These are phyloP conservation scores for Zaprionus inermis DNA, from an alignment of 1,140 invertebrate species.

Conservation along the genomic window DNA sequence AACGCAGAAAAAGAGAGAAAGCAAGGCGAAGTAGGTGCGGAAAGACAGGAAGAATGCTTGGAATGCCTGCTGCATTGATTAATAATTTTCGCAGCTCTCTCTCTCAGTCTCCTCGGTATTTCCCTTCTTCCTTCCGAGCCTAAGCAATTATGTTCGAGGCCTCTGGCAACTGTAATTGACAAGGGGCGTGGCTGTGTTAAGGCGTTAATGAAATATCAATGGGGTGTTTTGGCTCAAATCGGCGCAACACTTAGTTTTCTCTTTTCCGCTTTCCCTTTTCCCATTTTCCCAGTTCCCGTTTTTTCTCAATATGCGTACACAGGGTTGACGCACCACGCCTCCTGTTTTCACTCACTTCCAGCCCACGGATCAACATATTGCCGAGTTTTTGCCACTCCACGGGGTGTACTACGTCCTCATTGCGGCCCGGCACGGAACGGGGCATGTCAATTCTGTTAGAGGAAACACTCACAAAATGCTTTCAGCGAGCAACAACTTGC, in stretches of 20 bases:
- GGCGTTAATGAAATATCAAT: slow-evolving; percentile 65
- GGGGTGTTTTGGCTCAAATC: slow-evolving; percentile 59
- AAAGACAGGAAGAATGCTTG: too few relatives aligned
- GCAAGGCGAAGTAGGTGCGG: background rate
- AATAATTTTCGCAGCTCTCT: slow-evolving; percentile 52
- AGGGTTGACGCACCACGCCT: slow-evolving; percentile 42
- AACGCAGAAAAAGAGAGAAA: too few relatives aligned
- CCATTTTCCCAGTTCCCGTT: background rate
- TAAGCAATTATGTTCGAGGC: slow-evolving; percentile 61
- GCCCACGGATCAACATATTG: slow-evolving; percentile 54
- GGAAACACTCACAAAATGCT: slow-evolving; percentile 55
- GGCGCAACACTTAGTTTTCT: slow-evolving; percentile 45
- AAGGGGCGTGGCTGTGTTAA: slow-evolving; percentile 60
- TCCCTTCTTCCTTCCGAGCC: background rate
- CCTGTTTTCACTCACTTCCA: slow-evolving; percentile 41
- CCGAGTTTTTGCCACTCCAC: slow-evolving; percentile 48
- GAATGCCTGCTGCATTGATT: slow-evolving; percentile 56
- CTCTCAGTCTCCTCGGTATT: slow-evolving; percentile 16
- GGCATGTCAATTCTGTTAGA: slow-evolving; percentile 24
- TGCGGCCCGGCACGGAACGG: background rate
- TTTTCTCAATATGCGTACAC: slow-evolving; percentile 5
- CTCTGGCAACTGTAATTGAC: slow-evolving; percentile 76
- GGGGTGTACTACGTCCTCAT: slow-evolving; percentile 35
- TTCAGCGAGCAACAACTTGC: slow-evolving; percentile 48
- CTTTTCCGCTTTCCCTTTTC: background rate